Percentiles rank a stretch among this genome's conserved stretches.
phyloP scores from a whole-genome alignment of 2,888 invertebrate species.

The Coecobrya sp. region DNA sequence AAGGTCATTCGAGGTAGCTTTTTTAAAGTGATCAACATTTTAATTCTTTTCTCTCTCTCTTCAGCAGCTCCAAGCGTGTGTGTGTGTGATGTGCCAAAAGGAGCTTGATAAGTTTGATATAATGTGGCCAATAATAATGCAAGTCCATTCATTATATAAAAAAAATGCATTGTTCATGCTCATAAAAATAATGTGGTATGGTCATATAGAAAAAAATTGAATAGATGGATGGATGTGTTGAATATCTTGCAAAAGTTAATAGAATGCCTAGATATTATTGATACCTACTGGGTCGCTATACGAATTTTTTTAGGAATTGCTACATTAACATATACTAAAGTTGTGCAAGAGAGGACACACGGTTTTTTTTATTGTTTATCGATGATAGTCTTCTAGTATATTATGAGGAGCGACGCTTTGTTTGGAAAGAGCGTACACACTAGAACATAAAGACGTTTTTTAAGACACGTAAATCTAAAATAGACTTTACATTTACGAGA shows the following conservation, averaged over 20 bases:
- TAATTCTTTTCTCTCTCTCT: conserved; percentile 61
- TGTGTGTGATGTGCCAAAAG: conserved; percentile 66
- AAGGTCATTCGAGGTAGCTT: conserved; percentile 73
- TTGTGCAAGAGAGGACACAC: conserved; percentile 62
- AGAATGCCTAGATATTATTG: background rate
- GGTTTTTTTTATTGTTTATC: conserved; percentile 56
- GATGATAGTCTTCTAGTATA: conserved; percentile 41
- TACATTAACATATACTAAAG: conserved; percentile 22
- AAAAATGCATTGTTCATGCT: conserved; percentile 7
- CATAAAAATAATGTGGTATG: background rate
- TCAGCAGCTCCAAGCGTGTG: background rate
- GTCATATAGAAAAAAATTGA: background rate
- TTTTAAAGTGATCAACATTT: conserved; percentile 76
- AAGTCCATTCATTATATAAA: conserved; percentile 2
- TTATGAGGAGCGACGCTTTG: conserved; percentile 13
- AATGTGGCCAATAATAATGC: background rate
- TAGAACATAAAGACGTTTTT: conserved; percentile 7
- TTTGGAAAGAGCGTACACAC: background rate
- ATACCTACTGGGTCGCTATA: background rate
- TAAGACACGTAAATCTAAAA: conserved; percentile 45
- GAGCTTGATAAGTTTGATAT: conserved; percentile 57
- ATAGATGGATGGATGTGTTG: background rate
- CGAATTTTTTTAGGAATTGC: background rate
- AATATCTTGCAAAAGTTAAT: background rate
- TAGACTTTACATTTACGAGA: conserved; percentile 53